These are phyloP conservation scores for Empidonax alnorum DNA, from an alignment of 2,113 vertebrate species.

Conservation along the genomic window DNA sequence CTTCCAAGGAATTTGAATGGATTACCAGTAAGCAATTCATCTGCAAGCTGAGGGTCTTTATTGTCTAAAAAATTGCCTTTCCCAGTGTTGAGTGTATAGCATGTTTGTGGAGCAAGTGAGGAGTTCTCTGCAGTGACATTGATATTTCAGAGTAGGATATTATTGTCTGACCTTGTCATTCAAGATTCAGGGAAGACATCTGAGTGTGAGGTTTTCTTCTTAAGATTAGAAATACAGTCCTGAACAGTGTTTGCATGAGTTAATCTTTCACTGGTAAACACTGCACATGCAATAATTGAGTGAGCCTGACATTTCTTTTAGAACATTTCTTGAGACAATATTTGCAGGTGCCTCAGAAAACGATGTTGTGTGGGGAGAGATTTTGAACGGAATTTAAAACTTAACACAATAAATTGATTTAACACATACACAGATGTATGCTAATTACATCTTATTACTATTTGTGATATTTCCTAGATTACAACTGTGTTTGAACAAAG, in stretches of 20 bases:
- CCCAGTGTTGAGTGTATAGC: not conserved
- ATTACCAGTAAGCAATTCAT: not conserved
- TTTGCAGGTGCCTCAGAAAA: not conserved
- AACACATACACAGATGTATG: not conserved
- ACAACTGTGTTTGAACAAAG: not conserved
- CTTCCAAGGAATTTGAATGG: not conserved
- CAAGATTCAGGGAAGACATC: not conserved
- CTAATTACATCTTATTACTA: not conserved
- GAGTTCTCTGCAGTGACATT: not conserved
- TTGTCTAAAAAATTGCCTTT: not conserved
- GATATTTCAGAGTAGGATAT: not conserved
- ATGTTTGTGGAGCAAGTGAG: not conserved
- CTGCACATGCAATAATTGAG: not conserved
- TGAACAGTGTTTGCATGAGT: not conserved
- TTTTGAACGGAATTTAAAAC: not conserved
- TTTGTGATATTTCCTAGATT: not conserved
- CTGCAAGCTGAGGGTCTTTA: not conserved
- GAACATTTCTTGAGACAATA: not conserved
- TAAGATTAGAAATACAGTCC: not conserved
- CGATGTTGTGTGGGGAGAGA: not conserved
- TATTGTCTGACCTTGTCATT: not conserved
- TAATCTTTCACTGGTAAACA: not conserved
- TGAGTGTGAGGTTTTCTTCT: not conserved
- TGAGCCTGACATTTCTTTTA: not conserved
- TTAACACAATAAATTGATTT: not conserved